Evolutionary conservation across 2,113 vertebrate species (phyloP), one percentile per base, ranked within the genome.

Genomic region (Recurvirostra avosetta): DNA sequence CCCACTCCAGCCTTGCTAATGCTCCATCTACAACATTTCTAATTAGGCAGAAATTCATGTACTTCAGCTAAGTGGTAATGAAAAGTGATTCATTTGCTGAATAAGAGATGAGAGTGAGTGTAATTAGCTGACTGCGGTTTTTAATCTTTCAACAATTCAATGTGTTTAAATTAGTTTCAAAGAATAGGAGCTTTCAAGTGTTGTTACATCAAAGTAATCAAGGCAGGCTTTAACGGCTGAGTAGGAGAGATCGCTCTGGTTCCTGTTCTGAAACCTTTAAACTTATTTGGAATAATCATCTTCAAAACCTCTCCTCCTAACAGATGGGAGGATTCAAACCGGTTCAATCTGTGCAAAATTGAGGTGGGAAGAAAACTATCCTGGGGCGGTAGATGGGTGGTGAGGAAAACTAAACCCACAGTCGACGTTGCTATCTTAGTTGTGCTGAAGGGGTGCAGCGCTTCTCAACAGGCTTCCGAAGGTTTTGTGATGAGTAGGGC

Each of bases 21-120:
- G 98, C 97, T 98, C 98, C 98, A 98, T 98, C 98, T 98, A 98
- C 98, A 98, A 98, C 98, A 98, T 98, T 98, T 98, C 98, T 98
- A 98, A 98, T 98, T 98, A 98, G 98, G 97, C 97, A 98, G 97
- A 98, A 98, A 98, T 98, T 98, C 98, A 98, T 98, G 98, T 98
- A 98, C 98, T 98, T 98, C 98, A 98, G 98, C 98, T 98, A 98
- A 98, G 98, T 98, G 98, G 98, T 98, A 98, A 98, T 98, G 98
- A 98, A 98, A 98, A 98, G 98, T 98, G 98, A 98, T 98, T 99
- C 98, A 98, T 98, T 98, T 98, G 97, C 98, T 98, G 98, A 98
- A 98, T 98, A 98, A 98, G 98, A 98, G 98, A 98, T 98, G 98
- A 98, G 98, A 98, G 97, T 93, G 97, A 97, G 97, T 98, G 98